Conservation (phyloP, 1,140 invertebrate genomes). For the Lepidotrigona ventralis region DNA sequence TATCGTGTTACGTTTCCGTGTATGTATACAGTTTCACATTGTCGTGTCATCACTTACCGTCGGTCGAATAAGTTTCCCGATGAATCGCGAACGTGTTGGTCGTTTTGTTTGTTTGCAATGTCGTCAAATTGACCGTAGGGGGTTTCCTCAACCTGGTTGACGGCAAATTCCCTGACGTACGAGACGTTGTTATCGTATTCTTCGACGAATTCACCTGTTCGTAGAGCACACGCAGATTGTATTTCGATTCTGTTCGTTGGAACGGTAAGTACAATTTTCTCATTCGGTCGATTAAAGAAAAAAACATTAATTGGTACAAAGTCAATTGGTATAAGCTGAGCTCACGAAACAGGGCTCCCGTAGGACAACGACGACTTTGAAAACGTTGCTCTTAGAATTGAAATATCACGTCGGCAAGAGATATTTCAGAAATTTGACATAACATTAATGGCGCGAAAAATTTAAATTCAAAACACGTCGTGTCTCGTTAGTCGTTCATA, state of each 20-base stretch:
- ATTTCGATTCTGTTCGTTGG: background rate
- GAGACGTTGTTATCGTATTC: slow-evolving; percentile 20
- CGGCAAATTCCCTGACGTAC: slow-evolving; percentile 29
- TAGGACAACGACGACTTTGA: background rate
- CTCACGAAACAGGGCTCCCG: background rate
- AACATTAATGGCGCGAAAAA: background rate
- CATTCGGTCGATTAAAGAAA: background rate
- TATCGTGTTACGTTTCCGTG: background rate
- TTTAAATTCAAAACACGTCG: background rate
- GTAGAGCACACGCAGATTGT: slow-evolving; percentile 35
- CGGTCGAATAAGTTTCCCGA: slow-evolving; percentile 32
- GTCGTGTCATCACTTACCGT: slow-evolving; percentile 28
- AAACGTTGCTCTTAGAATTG: background rate
- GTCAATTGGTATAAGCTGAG: slow-evolving; percentile 14
- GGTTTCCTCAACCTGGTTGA: slow-evolving; percentile 52
- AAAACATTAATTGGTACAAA: background rate
- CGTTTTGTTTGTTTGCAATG: slow-evolving; percentile 19
- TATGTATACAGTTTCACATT: background rate
- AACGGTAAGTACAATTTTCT: slow-evolving; percentile 8
- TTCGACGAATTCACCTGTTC: slow-evolving; percentile 53
- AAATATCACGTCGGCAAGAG: too few species aligned
- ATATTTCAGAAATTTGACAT: too few species aligned
- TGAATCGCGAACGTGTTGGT: slow-evolving; percentile 25
- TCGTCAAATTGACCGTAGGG: slow-evolving; percentile 3
- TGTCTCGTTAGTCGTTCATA: background rate